A percentile compares a stretch with the other conserved stretches of the same genome.
phyloP scores from a whole-genome alignment of 2,888 invertebrate genomes.

The Osedax fenrisi region DNA sequence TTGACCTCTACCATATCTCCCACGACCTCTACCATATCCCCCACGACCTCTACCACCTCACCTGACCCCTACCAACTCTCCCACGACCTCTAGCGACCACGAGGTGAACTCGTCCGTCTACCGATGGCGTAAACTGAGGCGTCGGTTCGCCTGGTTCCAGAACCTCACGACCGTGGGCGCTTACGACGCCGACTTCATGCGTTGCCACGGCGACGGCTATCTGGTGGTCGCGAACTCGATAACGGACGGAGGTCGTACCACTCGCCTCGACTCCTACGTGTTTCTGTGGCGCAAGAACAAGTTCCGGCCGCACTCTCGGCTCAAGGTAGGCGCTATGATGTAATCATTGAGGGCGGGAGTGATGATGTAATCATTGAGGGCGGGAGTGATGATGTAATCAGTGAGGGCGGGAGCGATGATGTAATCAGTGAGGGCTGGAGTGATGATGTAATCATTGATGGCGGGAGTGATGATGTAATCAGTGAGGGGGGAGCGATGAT shows the following conservation, averaged over 20 bases:
- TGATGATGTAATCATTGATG: too few relatives aligned
- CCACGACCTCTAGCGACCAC: not conserved
- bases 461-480: too few relatives aligned
- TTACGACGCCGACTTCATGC: not conserved
- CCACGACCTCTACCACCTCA: not conserved
- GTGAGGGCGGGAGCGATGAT: too few relatives aligned
- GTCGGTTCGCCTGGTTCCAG: not conserved
- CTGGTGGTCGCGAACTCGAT: not conserved
- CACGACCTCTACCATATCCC: too few relatives aligned
- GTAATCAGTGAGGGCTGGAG: too few relatives aligned
- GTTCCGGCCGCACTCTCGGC: not conserved
- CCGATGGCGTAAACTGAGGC: not conserved
- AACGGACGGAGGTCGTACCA: not conserved
- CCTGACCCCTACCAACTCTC: not conserved
- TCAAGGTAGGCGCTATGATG: too few relatives aligned
- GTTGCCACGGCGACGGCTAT: not conserved
- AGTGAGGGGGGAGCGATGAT: too few relatives aligned
- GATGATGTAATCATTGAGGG: too few relatives aligned
- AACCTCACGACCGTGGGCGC: not conserved
- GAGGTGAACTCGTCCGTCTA: not conserved
- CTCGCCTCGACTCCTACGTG: not conserved
- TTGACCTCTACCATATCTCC: too few relatives aligned
- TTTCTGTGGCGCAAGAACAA: not conserved
- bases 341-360: too few relatives aligned
- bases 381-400: too few relatives aligned